A percentile compares a stretch with the other conserved stretches of the same genome.
phyloP scores from a whole-genome alignment of 2,797 vertebrate species.

The Artibeus lituratus region DNA sequence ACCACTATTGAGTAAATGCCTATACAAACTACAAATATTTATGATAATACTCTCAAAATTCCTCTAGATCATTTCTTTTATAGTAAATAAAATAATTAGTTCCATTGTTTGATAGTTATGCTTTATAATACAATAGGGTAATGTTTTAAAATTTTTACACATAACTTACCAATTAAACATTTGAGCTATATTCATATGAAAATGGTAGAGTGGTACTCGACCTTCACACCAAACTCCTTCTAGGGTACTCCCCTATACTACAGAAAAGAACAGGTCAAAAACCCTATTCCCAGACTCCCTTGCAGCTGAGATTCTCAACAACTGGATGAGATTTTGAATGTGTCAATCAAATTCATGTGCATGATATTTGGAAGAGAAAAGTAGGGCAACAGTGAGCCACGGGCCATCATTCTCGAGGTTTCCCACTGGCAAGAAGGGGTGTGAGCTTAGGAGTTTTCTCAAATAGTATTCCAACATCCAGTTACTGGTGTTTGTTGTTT shows the following conservation, averaged over 20 bases:
- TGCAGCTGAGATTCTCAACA: neutral
- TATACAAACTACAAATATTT: slow-evolving; percentile 1
- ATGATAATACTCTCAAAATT: neutral
- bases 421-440: neutral
- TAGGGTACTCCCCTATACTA: neutral
- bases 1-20: neutral
- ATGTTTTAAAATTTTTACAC: neutral
- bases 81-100: neutral
- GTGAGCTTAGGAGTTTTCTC: neutral
- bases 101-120: neutral
- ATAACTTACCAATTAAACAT: neutral
- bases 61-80: neutral
- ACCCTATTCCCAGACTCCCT: neutral
- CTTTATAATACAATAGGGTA: neutral
- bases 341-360: neutral
- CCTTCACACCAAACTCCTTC: neutral
- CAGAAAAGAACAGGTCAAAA: neutral
- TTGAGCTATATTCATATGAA: neutral
- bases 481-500: neutral
- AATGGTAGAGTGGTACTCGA: neutral
- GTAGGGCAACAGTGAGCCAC: neutral
- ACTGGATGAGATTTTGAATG: neutral
- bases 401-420: neutral
- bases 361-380: neutral
- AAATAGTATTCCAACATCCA: neutral